Percentiles rank a stretch among this genome's conserved stretches.
Evolutionary conservation across 2,888 invertebrate genomes (phyloP).

Genomic region (Macrophya alboannulata): DNA sequence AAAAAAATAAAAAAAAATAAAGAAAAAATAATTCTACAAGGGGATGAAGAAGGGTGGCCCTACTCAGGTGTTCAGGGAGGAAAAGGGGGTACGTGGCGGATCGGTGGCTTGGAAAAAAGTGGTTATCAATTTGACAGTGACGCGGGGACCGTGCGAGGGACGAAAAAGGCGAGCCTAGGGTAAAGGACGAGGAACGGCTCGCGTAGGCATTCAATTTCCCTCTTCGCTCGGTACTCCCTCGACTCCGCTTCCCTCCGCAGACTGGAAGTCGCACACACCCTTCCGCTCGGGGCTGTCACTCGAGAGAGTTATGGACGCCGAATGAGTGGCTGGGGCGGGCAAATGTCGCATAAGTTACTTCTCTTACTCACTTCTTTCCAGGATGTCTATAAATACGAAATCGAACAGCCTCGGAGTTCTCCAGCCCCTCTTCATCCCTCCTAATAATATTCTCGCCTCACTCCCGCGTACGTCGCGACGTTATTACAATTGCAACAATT

Average conservation of each 20-base stretch:
- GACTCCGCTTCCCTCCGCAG: conserved; percentile 16
- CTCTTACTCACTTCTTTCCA: conserved; percentile 72
- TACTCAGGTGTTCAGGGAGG: conserved; percentile 29
- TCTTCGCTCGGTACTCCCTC: background rate
- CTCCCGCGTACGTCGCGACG: background rate
- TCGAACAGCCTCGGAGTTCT: conserved; percentile 60
- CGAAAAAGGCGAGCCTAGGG: conserved; percentile 33
- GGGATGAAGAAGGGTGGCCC: background rate
- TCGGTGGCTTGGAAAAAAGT: conserved; percentile 64
- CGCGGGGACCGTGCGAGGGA: conserved; percentile 59
- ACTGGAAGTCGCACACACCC: conserved; percentile 67
- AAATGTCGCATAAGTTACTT: conserved; percentile 79
- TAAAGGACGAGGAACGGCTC: conserved; percentile 63
- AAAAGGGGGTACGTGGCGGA: conserved; percentile 57
- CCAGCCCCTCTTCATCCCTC: background rate
- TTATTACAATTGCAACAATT: background rate
- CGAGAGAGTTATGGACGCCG: conserved; percentile 77
- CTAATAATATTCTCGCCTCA: background rate
- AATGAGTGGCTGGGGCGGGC: conserved; percentile 79
- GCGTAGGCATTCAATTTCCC: conserved; percentile 74
- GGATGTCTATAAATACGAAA: conserved; percentile 76
- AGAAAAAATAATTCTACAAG: background rate
- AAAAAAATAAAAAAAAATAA: background rate
- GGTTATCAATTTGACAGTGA: conserved; percentile 78
- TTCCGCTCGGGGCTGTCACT: conserved; percentile 78